phyloP scores from a whole-genome alignment of 1,140 invertebrate species.

The Achroia grisella region DNA sequence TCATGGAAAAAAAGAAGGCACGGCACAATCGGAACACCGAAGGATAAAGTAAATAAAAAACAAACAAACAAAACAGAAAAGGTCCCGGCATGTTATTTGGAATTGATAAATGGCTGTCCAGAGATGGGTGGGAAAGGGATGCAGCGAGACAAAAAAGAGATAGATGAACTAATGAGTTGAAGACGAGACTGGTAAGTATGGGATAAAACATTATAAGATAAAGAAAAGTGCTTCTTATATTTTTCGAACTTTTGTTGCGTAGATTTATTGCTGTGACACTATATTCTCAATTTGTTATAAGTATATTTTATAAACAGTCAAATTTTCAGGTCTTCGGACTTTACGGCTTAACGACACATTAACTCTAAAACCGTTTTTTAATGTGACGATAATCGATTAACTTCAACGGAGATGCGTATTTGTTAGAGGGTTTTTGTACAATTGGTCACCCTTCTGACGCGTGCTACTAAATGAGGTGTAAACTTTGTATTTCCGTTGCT shows the following conservation, averaged over 20 bases:
- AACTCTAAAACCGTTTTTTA: too few species aligned
- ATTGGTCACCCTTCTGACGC: constrained; percentile 36
- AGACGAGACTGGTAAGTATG: constrained; percentile 37
- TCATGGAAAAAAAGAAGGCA: constrained; percentile 49
- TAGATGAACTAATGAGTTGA: constrained; percentile 53
- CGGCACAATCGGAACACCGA: constrained; percentile 49
- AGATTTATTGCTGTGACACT: constrained; percentile 22
- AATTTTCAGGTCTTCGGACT: too few species aligned
- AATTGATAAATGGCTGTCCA: constrained; percentile 69
- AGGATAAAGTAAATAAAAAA: constrained; percentile 69
- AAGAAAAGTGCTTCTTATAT: constrained; percentile 55
- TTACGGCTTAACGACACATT: too few species aligned
- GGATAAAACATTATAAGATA: constrained; percentile 52
- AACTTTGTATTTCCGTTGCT: constrained; percentile 22
- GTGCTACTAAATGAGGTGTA: constrained; percentile 34
- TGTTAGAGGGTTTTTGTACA: constrained; percentile 17
- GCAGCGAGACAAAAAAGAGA: constrained; percentile 47
- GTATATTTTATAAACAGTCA: too few species aligned
- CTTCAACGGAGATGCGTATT: background rate
- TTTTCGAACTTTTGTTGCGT: constrained; percentile 34
- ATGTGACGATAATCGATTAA: too few species aligned
- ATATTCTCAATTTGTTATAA: constrained; percentile 2
- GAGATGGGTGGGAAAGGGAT: constrained; percentile 49
- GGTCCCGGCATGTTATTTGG: constrained; percentile 67
- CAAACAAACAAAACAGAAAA: constrained; percentile 62